Base-by-base conservation (phyloP, 2,797 vertebrate species). In the Lacerta viridis region DNA sequence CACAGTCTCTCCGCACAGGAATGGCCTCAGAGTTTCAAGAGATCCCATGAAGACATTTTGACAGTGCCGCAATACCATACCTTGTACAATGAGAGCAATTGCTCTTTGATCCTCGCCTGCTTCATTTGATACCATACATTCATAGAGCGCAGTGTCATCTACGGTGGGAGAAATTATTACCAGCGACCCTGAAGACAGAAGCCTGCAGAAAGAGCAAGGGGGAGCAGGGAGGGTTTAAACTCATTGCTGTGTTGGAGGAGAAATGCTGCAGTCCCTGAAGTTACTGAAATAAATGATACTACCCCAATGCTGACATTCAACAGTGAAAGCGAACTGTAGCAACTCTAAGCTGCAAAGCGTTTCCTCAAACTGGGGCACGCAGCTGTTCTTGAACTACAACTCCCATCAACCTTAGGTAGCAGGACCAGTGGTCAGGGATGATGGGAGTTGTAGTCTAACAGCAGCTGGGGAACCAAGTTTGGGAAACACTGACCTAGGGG, bases 141-240 rank as follows among this genome's bases (percentile, higher is more conserved):
- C 96, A 78, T 99, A 99, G 86, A 97, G 85, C 0, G 97, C 99
- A 33, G 98, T 97, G 95, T 99, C 99, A 85, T 99, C 98, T 93
- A 99, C 97, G 59, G 98, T 98, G 79, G 99, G 98, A 66, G 99
- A 99, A 88, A 99, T 98, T 82, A 99, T 97, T 23, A 99, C 96
- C 86, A 99, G 96, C 17, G 99, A 99, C 84, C 99, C 99, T 11
- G 98, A 99, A 41, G 99, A 99, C 0, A 99, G 96, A 90, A 98
- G 95, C 93, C 99, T 99, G 85, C 92, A 93, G 7, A 90, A 92
- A 91, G 59, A 86, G 66, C 93, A 94, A 72, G 86, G 91, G 78
- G 66, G 39, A 39, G 43, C 72, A 36, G 11, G 3, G 8, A 9
- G 36, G 55, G 29, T 66, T 80, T 75, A 36, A 50, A 4, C 75